Evolutionary conservation across 2,113 vertebrate genomes (phyloP).

Genomic region (Ictidomys tridecemlineatus): DNA sequence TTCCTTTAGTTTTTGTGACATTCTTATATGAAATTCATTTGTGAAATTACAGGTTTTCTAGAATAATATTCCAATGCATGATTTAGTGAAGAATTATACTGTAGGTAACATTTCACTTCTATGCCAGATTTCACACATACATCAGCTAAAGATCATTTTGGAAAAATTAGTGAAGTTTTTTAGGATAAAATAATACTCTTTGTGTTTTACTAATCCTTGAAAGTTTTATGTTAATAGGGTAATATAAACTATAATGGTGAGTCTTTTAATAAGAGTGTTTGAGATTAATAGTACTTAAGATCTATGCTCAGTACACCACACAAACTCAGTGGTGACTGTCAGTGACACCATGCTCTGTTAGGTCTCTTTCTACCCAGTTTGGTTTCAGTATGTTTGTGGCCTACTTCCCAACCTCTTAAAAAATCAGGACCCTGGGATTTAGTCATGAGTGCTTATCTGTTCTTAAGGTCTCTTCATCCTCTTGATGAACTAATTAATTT

Average conservation of each 20-base stretch:
- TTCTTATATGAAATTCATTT: neutral
- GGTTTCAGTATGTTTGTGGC: neutral
- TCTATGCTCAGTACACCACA: too few species aligned
- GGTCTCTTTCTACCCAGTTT: neutral
- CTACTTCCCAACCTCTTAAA: neutral
- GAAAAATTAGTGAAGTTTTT: neutral
- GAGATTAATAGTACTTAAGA: neutral
- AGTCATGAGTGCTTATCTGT: neutral
- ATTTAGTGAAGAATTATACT: neutral
- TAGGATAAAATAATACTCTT: constrained; percentile 16
- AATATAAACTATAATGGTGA: neutral
- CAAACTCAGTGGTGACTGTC: neutral
- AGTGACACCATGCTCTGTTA: neutral
- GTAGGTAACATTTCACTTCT: neutral
- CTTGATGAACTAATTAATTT: neutral
- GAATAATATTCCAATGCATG: neutral
- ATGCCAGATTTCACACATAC: neutral
- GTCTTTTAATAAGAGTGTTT: neutral
- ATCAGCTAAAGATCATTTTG: neutral
- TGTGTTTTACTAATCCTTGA: neutral
- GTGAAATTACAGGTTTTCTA: neutral
- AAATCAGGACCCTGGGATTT: neutral
- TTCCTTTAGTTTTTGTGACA: neutral
- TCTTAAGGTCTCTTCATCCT: neutral
- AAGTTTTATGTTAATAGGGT: neutral